Evolutionary conservation across 1,140 invertebrate species (phyloP).

Genomic region (Rhopalosiphum padi): DNA sequence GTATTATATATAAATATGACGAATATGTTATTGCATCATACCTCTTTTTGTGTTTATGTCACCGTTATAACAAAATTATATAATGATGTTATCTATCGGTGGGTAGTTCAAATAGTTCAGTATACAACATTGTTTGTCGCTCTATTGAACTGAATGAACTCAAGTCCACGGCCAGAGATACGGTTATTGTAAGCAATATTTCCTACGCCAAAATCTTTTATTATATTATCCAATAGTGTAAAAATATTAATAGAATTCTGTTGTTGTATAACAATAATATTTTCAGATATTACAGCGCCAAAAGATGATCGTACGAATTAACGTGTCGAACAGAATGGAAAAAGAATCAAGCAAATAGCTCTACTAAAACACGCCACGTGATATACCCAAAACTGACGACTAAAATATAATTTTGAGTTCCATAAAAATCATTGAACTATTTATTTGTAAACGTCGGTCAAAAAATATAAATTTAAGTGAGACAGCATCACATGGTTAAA

Average conservation of each 20-base stretch:
- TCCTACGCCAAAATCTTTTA: background rate
- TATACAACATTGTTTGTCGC: constrained; percentile 6
- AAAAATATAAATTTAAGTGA: background rate
- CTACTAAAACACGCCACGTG: background rate
- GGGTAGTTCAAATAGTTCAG: background rate
- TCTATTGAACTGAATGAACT: background rate
- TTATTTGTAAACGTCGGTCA: background rate
- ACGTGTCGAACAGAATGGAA: background rate
- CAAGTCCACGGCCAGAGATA: background rate
- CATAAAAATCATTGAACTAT: background rate
- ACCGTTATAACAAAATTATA: background rate
- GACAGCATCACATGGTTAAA: background rate
- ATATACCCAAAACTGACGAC: background rate
- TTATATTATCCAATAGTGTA: background rate
- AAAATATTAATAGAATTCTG: background rate
- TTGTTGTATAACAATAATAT: background rate
- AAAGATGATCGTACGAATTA: background rate
- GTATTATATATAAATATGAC: background rate
- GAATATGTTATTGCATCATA: background rate
- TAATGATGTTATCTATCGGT: background rate
- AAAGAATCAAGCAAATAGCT: background rate
- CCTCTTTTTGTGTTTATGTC: background rate
- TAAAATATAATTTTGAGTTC: background rate
- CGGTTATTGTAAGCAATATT: background rate
- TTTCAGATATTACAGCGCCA: background rate